These are phyloP conservation scores for Hiodon tergisus DNA, from an alignment of 2,113 vertebrate species.

Conservation along the genomic window DNA sequence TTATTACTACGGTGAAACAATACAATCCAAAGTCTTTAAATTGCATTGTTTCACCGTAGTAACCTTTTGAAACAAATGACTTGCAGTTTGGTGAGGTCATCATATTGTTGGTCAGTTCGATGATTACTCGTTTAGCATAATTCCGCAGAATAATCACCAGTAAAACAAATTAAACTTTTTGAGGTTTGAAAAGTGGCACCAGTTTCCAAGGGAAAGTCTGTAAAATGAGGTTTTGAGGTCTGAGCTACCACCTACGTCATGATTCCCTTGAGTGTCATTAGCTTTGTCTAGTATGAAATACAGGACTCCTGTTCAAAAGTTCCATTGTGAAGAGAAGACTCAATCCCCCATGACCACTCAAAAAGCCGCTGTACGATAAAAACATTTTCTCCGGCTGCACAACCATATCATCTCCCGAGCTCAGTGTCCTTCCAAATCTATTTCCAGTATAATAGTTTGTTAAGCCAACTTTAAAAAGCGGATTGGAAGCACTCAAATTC, in stretches of 20 bases:
- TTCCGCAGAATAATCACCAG: slow-evolving; percentile 20
- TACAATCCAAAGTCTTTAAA: no score
- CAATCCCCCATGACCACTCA: background rate
- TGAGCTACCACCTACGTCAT: slow-evolving; percentile 23
- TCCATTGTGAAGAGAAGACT: slow-evolving; percentile 12
- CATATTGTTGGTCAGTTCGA: slow-evolving; percentile 16
- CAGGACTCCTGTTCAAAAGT: slow-evolving; percentile 29
- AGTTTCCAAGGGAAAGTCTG: slow-evolving; percentile 32
- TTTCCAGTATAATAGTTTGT: slow-evolving; percentile 18
- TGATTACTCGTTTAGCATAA: slow-evolving; percentile 9
- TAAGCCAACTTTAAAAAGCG: slow-evolving; percentile 33
- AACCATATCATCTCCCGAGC: slow-evolving; percentile 14
- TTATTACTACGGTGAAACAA: background rate
- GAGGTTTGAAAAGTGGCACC: background rate
- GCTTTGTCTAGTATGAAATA: slow-evolving; percentile 26
- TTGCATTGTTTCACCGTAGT: no score
- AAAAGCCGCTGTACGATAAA: background rate
- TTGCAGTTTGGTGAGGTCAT: background rate
- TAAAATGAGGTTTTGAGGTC: slow-evolving; percentile 31
- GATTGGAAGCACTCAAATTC: slow-evolving; percentile 5
- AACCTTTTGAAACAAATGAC: background rate
- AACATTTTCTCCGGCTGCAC: slow-evolving; percentile 15
- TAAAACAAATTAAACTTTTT: slow-evolving; percentile 24
- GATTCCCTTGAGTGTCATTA: slow-evolving; percentile 25
- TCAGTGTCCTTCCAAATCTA: slow-evolving; percentile 20